A percentile compares a stretch with the other conserved stretches of the same genome.
These are phyloP conservation scores for Aphelocoma coerulescens DNA, from an alignment of 2,113 vertebrate genomes.

Conservation along the genomic window DNA sequence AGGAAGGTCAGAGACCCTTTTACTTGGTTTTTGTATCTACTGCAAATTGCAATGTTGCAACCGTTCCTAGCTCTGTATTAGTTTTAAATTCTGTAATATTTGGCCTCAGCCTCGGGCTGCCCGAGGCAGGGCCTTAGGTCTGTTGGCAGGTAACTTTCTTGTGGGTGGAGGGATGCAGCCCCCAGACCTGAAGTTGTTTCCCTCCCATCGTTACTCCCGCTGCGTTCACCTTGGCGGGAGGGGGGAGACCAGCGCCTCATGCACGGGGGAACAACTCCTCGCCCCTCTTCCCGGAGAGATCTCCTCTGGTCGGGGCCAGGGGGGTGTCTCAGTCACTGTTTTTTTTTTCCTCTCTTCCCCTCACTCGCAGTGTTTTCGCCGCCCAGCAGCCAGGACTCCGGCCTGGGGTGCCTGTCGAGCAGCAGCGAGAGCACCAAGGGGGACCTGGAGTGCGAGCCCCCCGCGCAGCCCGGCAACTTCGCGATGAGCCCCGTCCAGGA, in stretches of 20 bases:
- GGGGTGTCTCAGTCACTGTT: background rate
- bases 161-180: no score
- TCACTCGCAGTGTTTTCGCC: constrained; percentile 79
- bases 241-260: background rate
- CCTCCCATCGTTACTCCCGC: rapidly evolving
- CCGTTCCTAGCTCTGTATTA: constrained; percentile 42
- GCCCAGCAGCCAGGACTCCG: constrained; percentile 76
- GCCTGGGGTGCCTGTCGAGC: constrained; percentile 79
- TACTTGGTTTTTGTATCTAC: constrained; percentile 75
- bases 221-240: background rate
- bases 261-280: rapidly evolving
- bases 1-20: constrained; percentile 82
- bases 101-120: background rate
- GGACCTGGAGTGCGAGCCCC: constrained; percentile 75
- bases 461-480: constrained; percentile 72
- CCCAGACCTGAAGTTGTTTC: background rate
- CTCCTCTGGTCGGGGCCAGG: background rate
- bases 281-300: background rate
- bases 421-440: constrained; percentile 77
- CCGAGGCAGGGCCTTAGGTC: background rate
- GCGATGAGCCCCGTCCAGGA: constrained; percentile 74
- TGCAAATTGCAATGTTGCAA: constrained; percentile 72
- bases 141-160: background rate
- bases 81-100: constrained; percentile 56
- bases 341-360: background rate